A percentile compares a stretch with the other conserved stretches of the same genome.
phyloP scores from a whole-genome alignment of 92 coral and sea anemone species.

The Porites lobata region DNA sequence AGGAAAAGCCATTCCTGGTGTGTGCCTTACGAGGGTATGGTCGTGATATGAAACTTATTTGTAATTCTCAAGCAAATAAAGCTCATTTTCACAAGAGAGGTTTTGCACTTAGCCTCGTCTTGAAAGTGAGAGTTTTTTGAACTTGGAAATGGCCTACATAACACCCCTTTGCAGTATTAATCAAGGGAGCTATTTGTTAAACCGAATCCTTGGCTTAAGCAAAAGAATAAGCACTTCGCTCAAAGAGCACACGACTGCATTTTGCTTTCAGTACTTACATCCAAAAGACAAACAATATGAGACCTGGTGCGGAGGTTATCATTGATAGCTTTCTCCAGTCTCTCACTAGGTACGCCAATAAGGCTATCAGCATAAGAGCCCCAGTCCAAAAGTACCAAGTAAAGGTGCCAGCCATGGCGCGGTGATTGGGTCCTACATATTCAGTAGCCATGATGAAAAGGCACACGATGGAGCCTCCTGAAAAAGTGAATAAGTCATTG shows the following conservation, averaged over 20 bases:
- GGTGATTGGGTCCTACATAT: slow-evolving; percentile 86
- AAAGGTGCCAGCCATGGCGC: slow-evolving; percentile 93
- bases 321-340: slow-evolving; percentile 96
- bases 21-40: too few relatives aligned
- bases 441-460: slow-evolving; percentile 94
- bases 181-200: too few relatives aligned
- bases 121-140: too few relatives aligned
- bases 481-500: neutral
- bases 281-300: slow-evolving; percentile 85
- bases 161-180: too few relatives aligned
- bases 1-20: too few relatives aligned
- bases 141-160: too few relatives aligned
- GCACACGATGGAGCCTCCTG: slow-evolving; percentile 95
- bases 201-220: too few relatives aligned
- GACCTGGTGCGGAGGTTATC: slow-evolving; percentile 87
- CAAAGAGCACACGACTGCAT: neutral
- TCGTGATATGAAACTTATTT: too few relatives aligned
- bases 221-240: too few relatives aligned
- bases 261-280: slow-evolving; percentile 66
- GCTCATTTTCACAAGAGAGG: too few relatives aligned
- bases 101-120: too few relatives aligned
- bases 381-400: slow-evolving; percentile 95
- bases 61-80: too few relatives aligned
- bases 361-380: slow-evolving; percentile 82
- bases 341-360: slow-evolving; percentile 93